Evolutionary conservation across 1,140 invertebrate genomes (phyloP).

Genomic region (Venturia canescens): DNA sequence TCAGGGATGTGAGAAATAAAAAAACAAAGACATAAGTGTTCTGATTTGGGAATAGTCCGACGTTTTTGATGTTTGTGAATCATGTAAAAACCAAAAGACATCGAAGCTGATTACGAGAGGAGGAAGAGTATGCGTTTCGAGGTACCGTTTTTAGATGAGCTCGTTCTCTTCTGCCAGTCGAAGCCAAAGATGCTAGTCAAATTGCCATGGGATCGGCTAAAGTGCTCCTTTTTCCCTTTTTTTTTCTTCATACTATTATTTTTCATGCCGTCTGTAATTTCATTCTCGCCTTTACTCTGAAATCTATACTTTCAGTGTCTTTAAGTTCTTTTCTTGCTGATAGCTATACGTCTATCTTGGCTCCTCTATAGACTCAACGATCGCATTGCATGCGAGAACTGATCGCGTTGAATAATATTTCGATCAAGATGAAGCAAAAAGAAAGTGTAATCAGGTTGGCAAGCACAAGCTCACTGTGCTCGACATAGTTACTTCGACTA

Average conservation of each 20-base stretch:
- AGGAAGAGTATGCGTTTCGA: not conserved
- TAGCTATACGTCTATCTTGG: too few relatives aligned
- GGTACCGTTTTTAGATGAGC: constrained; percentile 1
- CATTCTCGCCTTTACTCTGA: constrained; percentile 32
- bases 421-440: constrained; percentile 9
- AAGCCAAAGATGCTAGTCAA: not conserved
- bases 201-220: constrained; percentile 5
- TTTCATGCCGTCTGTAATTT: constrained; percentile 25
- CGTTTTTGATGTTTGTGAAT: not conserved
- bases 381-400: constrained; percentile 18
- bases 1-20: too few relatives aligned
- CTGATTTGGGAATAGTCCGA: too few relatives aligned
- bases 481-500: not conserved
- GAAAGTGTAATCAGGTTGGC: not conserved
- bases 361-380: not conserved
- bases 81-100: not conserved
- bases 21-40: too few relatives aligned
- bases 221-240: not conserved
- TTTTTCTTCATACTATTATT: not conserved
- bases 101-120: not conserved
- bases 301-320: constrained; percentile 38
- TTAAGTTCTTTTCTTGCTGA: not conserved
- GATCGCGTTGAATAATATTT: constrained; percentile 32
- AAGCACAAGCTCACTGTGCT: not conserved
- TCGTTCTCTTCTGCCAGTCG: not conserved